Evolutionary conservation across 2,888 invertebrate species (phyloP), one percentile per base, ranked within the genome.

Genomic region (Dicyrtoma fusca): DNA sequence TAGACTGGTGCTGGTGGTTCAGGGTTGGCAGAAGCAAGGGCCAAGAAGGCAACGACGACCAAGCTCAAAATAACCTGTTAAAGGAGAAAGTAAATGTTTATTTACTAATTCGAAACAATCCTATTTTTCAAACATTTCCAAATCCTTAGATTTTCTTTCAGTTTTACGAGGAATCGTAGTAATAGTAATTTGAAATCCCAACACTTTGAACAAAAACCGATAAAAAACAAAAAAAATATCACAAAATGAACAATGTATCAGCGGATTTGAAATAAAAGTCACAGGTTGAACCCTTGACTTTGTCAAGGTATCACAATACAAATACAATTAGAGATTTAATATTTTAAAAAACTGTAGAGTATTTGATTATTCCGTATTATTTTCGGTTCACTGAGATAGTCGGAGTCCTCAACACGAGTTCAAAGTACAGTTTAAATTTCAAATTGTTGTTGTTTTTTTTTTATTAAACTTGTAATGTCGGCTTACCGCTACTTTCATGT

Each of bases 401-500:
- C 14, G 49, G 5, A 17, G 49, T 49, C 10, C 17, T 23, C 14
- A 25, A 25, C 14, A n/a, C n/a, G 21, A 42, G 61, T 34, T 4
- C 42, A 25, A 59, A 59, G 17, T n/a, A n/a, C n/a, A n/a, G n/a
- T n/a, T n/a, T n/a, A 25, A 59, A 59, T 5, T 25, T 34, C 19
- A 53, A 53, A 19, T 21, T 11, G 3, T 21, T 21, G 21, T 59
- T 13, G 10, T 59, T 25, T 26, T 59, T 25, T 34, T 59, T 11
- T 34, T 34, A n/a, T 8, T 5, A 34, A 34, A 34, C 34, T 34
- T 34, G 34, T 34, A 34, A 5, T 34, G 17, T 47, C 19, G 13
- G 8, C 71, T 71, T 71, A 71, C 71, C 71, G 26, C 57, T 47
- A 47, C n/a, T 65, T 57, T 55, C 71, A 71, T 71, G 55, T 57